These are phyloP conservation scores for Vespertilio murinus DNA, from an alignment of 2,797 vertebrate genomes.

Conservation along the genomic window DNA sequence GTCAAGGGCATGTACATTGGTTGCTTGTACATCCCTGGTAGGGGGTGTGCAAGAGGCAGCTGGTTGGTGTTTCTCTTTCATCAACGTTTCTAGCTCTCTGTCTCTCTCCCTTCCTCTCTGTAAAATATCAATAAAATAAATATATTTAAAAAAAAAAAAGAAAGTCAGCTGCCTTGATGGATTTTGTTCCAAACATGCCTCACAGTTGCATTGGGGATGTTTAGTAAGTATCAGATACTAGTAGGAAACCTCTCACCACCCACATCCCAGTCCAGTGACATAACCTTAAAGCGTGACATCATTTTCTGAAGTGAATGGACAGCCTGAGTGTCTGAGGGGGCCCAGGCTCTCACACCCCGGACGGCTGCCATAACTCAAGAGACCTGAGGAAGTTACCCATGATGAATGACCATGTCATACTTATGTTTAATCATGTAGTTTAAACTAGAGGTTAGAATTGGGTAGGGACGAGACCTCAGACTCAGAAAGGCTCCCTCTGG, in stretches of 20 bases:
- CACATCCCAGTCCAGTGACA: not conserved
- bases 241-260: not conserved
- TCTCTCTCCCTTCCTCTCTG: too few relatives aligned
- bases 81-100: too few relatives aligned
- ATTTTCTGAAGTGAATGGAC: not conserved
- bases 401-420: not conserved
- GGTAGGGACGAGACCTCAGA: not conserved
- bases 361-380: not conserved
- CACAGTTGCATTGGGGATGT: not conserved
- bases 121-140: too few relatives aligned
- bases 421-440: not conserved
- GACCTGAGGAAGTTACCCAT: not conserved
- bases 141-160: too few relatives aligned
- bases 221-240: conserved; percentile 23
- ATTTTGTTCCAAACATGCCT: not conserved
- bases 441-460: not conserved
- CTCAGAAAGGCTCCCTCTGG: not conserved
- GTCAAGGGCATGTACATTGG: too few relatives aligned
- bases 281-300: not conserved
- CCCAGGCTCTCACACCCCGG: not conserved
- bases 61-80: too few relatives aligned
- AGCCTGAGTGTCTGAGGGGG: not conserved
- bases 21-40: too few relatives aligned
- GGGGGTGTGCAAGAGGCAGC: too few relatives aligned
- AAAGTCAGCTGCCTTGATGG: not conserved